A percentile compares a stretch with the other conserved stretches of the same genome.
Conservation (phyloP, 2,113 vertebrate species). For the Phrynosoma platyrhinos region DNA sequence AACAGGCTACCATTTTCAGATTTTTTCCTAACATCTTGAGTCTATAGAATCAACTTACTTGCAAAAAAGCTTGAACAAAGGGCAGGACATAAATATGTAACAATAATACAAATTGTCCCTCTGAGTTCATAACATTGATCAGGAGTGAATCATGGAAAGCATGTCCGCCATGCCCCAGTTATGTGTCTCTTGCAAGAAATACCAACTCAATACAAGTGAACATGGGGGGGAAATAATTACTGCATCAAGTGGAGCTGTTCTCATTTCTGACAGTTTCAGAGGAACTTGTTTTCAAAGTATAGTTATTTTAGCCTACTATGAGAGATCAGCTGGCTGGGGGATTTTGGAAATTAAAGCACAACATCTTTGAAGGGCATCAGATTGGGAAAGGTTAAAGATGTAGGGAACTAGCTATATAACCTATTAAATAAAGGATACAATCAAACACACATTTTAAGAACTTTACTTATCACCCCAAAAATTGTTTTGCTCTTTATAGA, state of each 20-base stretch:
- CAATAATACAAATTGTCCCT: too few species aligned
- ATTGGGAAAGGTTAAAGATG: neutral
- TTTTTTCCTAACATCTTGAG: neutral
- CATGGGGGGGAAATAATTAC: neutral
- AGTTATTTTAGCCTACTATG: neutral
- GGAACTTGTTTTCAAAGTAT: neutral
- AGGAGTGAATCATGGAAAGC: too few species aligned
- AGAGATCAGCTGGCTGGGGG: too few species aligned
- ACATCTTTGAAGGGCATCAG: too few species aligned
- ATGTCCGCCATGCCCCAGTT: neutral
- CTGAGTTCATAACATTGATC: too few species aligned
- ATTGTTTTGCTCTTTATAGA: too few species aligned
- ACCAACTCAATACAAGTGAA: neutral
- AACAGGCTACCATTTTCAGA: neutral
- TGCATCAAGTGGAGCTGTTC: neutral
- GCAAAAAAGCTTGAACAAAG: too few species aligned
- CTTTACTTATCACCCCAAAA: too few species aligned
- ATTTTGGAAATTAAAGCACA: too few species aligned
- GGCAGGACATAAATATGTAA: too few species aligned
- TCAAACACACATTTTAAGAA: too few species aligned
- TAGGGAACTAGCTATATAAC: neutral
- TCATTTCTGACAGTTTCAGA: neutral
- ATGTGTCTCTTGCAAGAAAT: neutral
- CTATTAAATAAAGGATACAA: too few species aligned
- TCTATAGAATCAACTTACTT: neutral